Base-by-base conservation (phyloP, 2,797 vertebrate genomes). In the Astyanax mexicanus region DNA sequence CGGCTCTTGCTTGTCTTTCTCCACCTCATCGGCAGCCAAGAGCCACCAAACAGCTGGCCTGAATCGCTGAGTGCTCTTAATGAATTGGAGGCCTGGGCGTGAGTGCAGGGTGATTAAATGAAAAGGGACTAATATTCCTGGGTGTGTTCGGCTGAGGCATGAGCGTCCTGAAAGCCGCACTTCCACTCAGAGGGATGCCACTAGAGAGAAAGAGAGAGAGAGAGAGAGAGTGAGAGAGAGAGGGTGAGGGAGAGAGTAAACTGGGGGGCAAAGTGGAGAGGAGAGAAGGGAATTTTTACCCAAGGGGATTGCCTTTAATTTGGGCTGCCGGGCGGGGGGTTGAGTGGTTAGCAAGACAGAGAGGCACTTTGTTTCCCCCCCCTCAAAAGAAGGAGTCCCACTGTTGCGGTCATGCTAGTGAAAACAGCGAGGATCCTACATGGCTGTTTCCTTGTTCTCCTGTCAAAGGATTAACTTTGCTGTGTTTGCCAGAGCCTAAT, bases 11-110 rank as follows among this genome's bases (percentile, higher is more conserved):
- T 90, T 91, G 91, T 95, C 95, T 95, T 92, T 95, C 93, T 90
- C 91, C 95, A 95, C 94, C 88, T 92, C 85, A 81, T 94, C 93
- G 91, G 94, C 88, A 91, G 92, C 92, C 91, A 89, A 93, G 93
- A 86, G 86, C 89, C 93, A 92, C 92, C 91, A 93, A 95, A 94
- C 95, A 97, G 95, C 95, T 96, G 96, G 94, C 85, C 89, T 91
- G 95, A 95, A 95, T 96, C 93, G 92, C 88, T 95, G 92, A 95
- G 94, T 89, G 92, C 89, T 91, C 93, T 91, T 95, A 95, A 95
- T 95, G 93, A 96, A 95, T 92, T 92, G 88, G 92, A 91, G 85
- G 92, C 88, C 91, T 89, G 92, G 87, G 81, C 88, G 90, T 86
- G 88, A 92, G 86, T 88, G 92, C 93, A 57, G 89, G 91, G 87